Conservation (phyloP, 2,797 vertebrate species). For the Gallinago nigripennis region DNA sequence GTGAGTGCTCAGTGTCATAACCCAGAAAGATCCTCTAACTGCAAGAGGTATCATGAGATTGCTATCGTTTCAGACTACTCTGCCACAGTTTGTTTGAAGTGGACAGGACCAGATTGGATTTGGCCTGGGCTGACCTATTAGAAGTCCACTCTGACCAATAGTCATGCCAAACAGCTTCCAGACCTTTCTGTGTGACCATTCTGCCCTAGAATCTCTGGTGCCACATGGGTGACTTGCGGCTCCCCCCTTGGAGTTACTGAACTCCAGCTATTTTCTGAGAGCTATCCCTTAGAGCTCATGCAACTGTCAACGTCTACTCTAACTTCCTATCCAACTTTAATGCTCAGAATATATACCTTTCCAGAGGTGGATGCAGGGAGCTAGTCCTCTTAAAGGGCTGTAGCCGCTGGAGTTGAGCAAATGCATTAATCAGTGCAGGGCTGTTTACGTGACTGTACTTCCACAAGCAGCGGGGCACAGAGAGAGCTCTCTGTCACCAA, state of each 20-base stretch:
- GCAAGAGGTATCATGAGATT: not conserved
- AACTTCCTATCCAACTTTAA: not conserved
- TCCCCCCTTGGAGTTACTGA: not conserved
- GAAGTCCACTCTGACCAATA: not conserved
- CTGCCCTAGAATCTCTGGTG: not conserved
- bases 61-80: not conserved
- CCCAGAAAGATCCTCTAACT: not conserved
- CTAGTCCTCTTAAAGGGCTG: not conserved
- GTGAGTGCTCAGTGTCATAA: not conserved
- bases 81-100: not conserved
- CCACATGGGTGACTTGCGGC: accelerated
- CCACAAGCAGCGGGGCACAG: not conserved
- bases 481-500: not conserved
- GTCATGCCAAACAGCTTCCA: not conserved
- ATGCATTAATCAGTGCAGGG: not conserved
- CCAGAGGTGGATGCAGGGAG: not conserved
- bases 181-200: accelerated
- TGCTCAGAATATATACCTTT: not conserved
- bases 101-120: not conserved
- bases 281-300: not conserved
- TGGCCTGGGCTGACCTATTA: not conserved
- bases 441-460: not conserved
- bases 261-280: not conserved
- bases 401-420: not conserved
- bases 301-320: not conserved